These are phyloP conservation scores for Conchocele bisecta DNA, from an alignment of 2,888 invertebrate genomes.

Conservation along the genomic window DNA sequence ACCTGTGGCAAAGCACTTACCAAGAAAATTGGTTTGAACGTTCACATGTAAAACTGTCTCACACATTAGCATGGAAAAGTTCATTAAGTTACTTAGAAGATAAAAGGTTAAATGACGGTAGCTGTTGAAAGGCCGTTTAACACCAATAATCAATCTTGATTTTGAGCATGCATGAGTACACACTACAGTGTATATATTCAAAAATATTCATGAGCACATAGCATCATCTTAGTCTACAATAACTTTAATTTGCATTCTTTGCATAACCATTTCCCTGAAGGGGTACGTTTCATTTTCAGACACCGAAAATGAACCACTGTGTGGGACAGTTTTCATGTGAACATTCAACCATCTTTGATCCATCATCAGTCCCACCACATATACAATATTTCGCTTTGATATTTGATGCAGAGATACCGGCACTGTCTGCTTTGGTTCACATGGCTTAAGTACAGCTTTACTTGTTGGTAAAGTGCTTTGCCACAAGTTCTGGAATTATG, in stretches of 20 bases:
- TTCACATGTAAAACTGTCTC: no score
- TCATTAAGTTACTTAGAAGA: no score
- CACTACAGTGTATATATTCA: no score
- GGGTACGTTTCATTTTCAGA: slow-evolving; percentile 26
- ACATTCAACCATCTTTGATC: slow-evolving; percentile 35
- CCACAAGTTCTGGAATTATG: slow-evolving; percentile 46
- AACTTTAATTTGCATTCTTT: slow-evolving; percentile 24
- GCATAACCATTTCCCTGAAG: slow-evolving; percentile 22
- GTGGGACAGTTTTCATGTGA: slow-evolving; percentile 14
- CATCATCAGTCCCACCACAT: slow-evolving; percentile 25
- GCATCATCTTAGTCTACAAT: no score
- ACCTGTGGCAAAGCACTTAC: no score
- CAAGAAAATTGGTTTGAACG: no score
- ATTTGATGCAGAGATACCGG: background rate
- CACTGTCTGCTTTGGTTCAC: background rate
- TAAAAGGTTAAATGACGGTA: no score
- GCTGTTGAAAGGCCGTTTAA: no score
- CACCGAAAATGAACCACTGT: slow-evolving; percentile 31
- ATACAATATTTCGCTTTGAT: slow-evolving; percentile 17
- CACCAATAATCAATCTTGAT: no score
- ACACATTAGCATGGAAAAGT: no score
- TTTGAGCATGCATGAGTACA: no score
- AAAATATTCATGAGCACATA: no score
- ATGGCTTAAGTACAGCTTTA: background rate
- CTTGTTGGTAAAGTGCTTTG: slow-evolving; percentile 13